These are phyloP conservation scores for Arge pagana DNA, from an alignment of 2,888 invertebrate species.

Conservation along the genomic window DNA sequence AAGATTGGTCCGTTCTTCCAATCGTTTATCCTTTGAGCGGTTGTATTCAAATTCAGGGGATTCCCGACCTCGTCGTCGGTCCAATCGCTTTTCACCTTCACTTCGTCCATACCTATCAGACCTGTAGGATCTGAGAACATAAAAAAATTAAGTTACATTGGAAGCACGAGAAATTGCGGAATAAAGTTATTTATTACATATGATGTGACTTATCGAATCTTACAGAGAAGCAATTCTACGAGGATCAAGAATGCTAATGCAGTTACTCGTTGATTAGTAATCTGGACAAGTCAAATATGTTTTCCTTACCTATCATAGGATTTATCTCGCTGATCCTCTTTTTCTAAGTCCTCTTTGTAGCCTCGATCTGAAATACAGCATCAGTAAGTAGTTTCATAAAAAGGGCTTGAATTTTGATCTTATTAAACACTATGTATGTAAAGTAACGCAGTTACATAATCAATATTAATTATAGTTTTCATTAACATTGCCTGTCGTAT, in stretches of 20 bases:
- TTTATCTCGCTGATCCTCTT: conserved; percentile 50
- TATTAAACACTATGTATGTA: too few species aligned
- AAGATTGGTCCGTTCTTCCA: conserved; percentile 50
- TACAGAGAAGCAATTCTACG: conserved; percentile 21
- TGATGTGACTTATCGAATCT: too few species aligned
- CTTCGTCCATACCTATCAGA: conserved; percentile 46
- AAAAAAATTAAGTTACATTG: too few species aligned
- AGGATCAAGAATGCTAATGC: background rate
- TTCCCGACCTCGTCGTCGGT: conserved; percentile 56
- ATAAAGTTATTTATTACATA: too few species aligned
- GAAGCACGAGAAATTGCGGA: conserved; percentile 16
- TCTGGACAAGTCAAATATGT: background rate
- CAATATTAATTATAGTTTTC: too few species aligned
- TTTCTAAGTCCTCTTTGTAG: conserved; percentile 55
- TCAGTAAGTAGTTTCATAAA: background rate
- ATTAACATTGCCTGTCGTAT: too few species aligned
- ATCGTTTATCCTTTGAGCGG: conserved; percentile 52
- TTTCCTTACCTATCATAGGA: conserved; percentile 51
- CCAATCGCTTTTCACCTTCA: conserved; percentile 50
- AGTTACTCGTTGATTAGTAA: background rate
- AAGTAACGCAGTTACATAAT: too few species aligned
- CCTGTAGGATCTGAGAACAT: conserved; percentile 35
- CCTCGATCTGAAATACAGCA: conserved; percentile 49
- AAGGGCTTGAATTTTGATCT: too few species aligned
- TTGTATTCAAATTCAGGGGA: conserved; percentile 55